Evolutionary conservation across 2,113 vertebrate species (phyloP), one percentile per base, ranked within the genome.

Genomic region (Kobus ellipsiprymnus): DNA sequence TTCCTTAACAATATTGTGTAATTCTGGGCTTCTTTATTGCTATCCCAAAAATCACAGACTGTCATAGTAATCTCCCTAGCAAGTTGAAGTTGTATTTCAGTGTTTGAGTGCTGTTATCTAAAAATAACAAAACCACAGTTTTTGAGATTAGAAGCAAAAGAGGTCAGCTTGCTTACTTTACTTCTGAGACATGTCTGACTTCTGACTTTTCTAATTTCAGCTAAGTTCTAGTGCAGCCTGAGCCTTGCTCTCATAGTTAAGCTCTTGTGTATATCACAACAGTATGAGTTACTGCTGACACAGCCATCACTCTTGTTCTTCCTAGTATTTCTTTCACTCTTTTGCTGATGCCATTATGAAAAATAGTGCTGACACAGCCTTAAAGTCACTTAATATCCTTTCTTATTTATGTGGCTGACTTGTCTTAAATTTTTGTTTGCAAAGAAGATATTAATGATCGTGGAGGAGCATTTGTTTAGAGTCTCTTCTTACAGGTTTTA

Each of bases 11-110:
- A 50, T 33, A 46, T 74, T 12, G 30, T 52, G 21, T 59, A 89
- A 93, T 87, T 91, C 85, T 36, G 25, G 36, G 6, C 40, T 95
- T 88, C 64, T 82, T 94, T 85, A 94, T 25, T 82, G n/a, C 29
- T 55, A 11, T 55, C 91, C 33, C 52, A 57, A 11, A 10, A 23
- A 74, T 91, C 19, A 60, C 4, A 95, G 52, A 64, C n/a, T 29
- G 36, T 52, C 55, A 94, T 23, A 95, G 21, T 50, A 93, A 83
- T 96, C 23, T 94, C 91, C 74, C 55, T 48, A 96, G 81, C 40
- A 96, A 97, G 59, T 6, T 93, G 67, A 94, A 97, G 97, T 91
- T 55, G 64, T 25, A 74, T 94, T 97, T 98, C 40, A 93, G 16
- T 36, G 57, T 40, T 87, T 82, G 80, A 94, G n/a, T 2, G 7